Base-by-base conservation (phyloP, 2,797 vertebrate species). In the Ctenochaetus hawaiiensis region DNA sequence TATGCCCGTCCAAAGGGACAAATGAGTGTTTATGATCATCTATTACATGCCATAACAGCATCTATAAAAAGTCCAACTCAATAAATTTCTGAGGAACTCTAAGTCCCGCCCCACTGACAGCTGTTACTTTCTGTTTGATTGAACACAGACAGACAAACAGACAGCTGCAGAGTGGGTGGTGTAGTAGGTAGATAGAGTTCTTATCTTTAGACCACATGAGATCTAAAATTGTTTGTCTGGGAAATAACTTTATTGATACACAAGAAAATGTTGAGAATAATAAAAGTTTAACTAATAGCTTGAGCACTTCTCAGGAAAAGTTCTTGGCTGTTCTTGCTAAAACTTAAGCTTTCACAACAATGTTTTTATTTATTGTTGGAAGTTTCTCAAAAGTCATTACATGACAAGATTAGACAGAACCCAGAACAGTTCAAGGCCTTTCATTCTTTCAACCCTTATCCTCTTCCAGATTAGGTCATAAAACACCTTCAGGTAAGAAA, bases 11-110 rank as follows among this genome's bases (percentile, higher is more conserved):
- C 1, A 22, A 16, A 22, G 34, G 75, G 48, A 49, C 22, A 3
- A 44, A 34, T 34, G 1, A 0, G 4, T 14, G 1, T 61, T 70
- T 80, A 37, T 68, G 10, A 37, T 22, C 0, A 70, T 67, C 45
- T 71, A 8, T 39, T 23, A 5, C 0, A 0, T 66, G 14, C 9
- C 4, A 10, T 9, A 18, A 37, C 3, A 0, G 4, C 34, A 14
- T 57, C 58, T 67, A 41, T 60, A 57, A 69, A 68, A 57, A 64
- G 39, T 44, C 6, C 11, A 48, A 17, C 26, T 85, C 51, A 75
- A 48, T 72, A 80, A 71, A 85, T 71, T 85, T 87, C 75, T 81
- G 60, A 82, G 75, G 59, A 90, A 89, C 66, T 56, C 7, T 5
- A n/a, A 23, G 26, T 43, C 30, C 52, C 7, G 1, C 17, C n/a